Conservation (phyloP, 2,888 invertebrate genomes). For the Epistrophella euchroma region DNA sequence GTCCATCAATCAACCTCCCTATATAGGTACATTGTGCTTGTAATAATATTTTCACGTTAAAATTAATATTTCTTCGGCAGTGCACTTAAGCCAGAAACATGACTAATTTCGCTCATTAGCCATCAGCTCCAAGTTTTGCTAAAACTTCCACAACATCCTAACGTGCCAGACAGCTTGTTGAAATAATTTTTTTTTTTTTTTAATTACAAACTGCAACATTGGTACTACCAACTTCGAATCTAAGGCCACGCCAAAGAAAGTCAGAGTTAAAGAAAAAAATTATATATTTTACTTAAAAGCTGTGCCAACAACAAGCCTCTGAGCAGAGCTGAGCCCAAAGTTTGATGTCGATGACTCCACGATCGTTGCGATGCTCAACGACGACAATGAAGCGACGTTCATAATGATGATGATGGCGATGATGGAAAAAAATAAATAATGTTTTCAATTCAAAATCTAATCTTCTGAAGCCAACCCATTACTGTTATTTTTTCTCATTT, state of each 20-base stretch:
- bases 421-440: constrained; percentile 57
- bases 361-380: neutral
- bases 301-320: constrained; percentile 15
- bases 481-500: constrained; percentile 40
- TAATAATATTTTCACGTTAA: constrained; percentile 20
- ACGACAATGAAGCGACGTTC: no score
- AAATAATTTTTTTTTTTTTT: constrained; percentile 47
- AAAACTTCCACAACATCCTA: constrained; percentile 34
- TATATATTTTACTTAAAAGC: constrained; percentile 47
- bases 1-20: constrained; percentile 3
- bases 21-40: neutral
- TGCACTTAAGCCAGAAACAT: constrained; percentile 27
- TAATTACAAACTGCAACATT: constrained; percentile 49
- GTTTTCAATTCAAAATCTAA: constrained; percentile 69
- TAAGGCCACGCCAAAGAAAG: constrained; percentile 41
- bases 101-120: constrained; percentile 44
- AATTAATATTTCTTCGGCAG: constrained; percentile 28
- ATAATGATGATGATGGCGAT: constrained; percentile 31
- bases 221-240: constrained; percentile 14
- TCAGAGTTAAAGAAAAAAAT: constrained; percentile 16
- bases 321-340: neutral
- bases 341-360: constrained; percentile 58
- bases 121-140: constrained; percentile 15
- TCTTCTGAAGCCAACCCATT: constrained; percentile 45
- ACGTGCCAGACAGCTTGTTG: constrained; percentile 23